Evolutionary conservation across 1,140 invertebrate species (phyloP), one percentile per base, ranked within the genome.

Genomic region (Aphaenogaster rudis): DNA sequence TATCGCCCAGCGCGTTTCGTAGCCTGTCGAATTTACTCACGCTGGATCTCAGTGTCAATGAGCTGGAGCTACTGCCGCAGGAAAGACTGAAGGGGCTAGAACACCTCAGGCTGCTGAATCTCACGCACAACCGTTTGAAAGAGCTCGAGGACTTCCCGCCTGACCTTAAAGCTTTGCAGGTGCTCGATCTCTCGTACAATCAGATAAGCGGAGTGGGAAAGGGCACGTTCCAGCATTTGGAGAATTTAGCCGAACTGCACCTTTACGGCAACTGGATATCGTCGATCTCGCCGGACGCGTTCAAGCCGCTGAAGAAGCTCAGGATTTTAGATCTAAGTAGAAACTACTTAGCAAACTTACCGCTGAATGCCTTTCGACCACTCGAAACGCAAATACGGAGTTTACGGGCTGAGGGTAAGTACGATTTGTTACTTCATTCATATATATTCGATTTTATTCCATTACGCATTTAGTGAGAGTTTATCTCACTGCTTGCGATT

Each of bases 1-100:
- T 99, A 78, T 98, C 98, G 0, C 98, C 98, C 0, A 97, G 98
- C 8, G 97, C 98, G 33, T 99, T 99, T 93, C 96, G 96, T 48
- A 97, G 97, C 84, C 94, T 99, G 28, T 96, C 96, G 7, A 97
- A 97, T 93, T 95, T 99, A 45, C 94, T 97, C 21, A 97, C 97
- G 1, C 95, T 99, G 15, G 98, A 99, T 94, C 95, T 99, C 48
- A 97, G 98, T 78, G 95, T 97, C 80, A 99, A 99, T 93, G 97
- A 98, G 92, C 94, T 99, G 80, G 98, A 98, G 94, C 96, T 98
- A 84, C 92, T 99, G 86, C 98, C 98, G 0, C 97, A 98, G 93
- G 98, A 99, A 94, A 96, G 98, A 80, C 94, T 99, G 13, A 97
- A 97, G 92, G 98, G 98, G 3, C 95, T 99, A 57, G 96, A 96